Evolutionary conservation across 2,888 invertebrate species (phyloP), one percentile per base, ranked within the genome.

Genomic region (Zele albiditarsus): DNA sequence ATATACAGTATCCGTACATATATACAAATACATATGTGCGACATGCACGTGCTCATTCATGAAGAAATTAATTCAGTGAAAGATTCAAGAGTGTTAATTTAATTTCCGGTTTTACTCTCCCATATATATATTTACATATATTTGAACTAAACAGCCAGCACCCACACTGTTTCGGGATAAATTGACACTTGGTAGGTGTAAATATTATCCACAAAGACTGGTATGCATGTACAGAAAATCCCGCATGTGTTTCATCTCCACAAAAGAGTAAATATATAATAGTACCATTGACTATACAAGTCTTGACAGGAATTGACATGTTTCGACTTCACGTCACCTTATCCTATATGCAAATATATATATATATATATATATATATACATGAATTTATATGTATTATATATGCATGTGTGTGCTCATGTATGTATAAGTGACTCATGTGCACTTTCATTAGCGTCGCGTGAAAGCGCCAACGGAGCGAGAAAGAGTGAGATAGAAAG

Each of bases 371-470:
- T n/a, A n/a, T n/a, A n/a, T n/a, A n/a, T n/a, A n/a, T n/a, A n/a
- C n/a, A n/a, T n/a, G n/a, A n/a, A n/a, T n/a, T n/a, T 38, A 16
- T 31, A 63, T 27, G 16, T 46, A 8, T 14, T 42, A 12, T 42
- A 14, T n/a, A 46, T 46, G 3, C 5, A 16, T 16, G 16, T 46
- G 46, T 46, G 46, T 46, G 16, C 14, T 46, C n/a, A n/a, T 46
- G 3, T 16, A 46, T n/a, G n/a, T 46, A 62, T 31, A 62, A 5
- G 31, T 27, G 68, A 53, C 14, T 66, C 66, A 66, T 66, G 38
- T 42, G 46, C 25, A 66, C 68, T 68, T 68, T 68, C n/a, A 68
- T 68, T 68, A 53, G 14, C 68, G 28, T 49, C 49, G 31, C 68
- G 46, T 38, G 66, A 68, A 68, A 49, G 49, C 31, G 8, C 63